These are phyloP conservation scores for Drosophila affinis DNA, from an alignment of 2,888 invertebrate genomes.

Conservation along the genomic window DNA sequence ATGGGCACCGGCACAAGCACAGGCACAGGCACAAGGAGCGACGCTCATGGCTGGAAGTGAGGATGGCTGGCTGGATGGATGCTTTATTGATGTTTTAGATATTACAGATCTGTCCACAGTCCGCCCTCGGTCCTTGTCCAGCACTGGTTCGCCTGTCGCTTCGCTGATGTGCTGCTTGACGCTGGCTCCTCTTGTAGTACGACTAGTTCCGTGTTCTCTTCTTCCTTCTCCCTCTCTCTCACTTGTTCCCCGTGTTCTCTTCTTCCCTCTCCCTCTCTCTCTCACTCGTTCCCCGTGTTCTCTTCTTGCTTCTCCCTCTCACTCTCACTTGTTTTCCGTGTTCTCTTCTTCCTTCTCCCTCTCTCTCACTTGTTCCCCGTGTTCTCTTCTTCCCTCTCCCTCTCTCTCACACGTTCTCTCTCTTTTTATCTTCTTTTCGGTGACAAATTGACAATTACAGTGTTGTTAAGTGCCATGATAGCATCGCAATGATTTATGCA, in stretches of 20 bases:
- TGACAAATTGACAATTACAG: neutral
- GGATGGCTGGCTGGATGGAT: neutral
- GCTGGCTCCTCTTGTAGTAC: neutral
- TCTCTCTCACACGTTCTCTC: neutral
- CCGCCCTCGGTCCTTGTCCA: neutral
- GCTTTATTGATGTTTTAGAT: slow-evolving; percentile 2
- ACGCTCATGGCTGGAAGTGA: neutral
- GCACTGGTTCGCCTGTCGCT: neutral
- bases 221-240: neutral
- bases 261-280: neutral
- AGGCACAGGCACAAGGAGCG: too few relatives aligned
- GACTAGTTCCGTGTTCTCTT: neutral
- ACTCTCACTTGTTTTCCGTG: too few relatives aligned
- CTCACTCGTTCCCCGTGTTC: too few relatives aligned
- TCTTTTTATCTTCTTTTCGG: neutral
- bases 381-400: too few relatives aligned
- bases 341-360: too few relatives aligned
- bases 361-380: neutral
- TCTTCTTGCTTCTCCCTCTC: neutral
- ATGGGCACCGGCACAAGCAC: too few relatives aligned
- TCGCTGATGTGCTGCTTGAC: neutral
- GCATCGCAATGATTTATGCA: too few relatives aligned
- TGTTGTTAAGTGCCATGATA: neutral
- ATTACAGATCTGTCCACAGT: slow-evolving; percentile 9
- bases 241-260: too few relatives aligned